phyloP scores from a whole-genome alignment of 2,797 vertebrate species.

The Lates japonicus region DNA sequence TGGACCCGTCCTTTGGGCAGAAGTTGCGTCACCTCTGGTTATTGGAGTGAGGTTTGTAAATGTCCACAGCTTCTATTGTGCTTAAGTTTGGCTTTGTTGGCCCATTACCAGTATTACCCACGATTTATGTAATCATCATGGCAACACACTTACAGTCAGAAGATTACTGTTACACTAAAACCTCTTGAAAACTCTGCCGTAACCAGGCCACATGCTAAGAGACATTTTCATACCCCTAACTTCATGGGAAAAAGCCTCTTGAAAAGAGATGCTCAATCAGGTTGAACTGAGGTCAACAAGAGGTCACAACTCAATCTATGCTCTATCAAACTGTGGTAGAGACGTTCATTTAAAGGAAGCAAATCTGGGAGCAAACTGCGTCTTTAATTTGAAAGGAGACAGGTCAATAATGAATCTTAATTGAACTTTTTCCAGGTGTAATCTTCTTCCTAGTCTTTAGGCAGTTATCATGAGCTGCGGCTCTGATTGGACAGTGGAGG shows the following conservation, averaged over 20 bases:
- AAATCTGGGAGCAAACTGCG: not conserved
- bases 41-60: too few relatives aligned
- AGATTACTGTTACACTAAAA: not conserved
- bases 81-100: not conserved
- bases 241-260: too few relatives aligned
- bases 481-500: constrained; percentile 17
- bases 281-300: not conserved
- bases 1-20: not conserved
- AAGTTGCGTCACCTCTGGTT: not conserved
- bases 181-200: not conserved
- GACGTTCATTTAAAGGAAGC: not conserved
- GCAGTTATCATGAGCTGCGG: not conserved
- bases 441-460: constrained; percentile 7
- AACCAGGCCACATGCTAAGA: not conserved
- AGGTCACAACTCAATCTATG: not conserved
- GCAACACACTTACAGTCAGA: not conserved
- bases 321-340: not conserved
- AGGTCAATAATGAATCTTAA: not conserved
- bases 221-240: too few relatives aligned
- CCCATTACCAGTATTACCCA: not conserved
- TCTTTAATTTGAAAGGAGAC: not conserved
- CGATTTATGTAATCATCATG: not conserved
- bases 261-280: not conserved
- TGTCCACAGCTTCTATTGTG: not conserved
- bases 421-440: constrained; percentile 9